Base-by-base conservation (phyloP, 2,797 vertebrate genomes). In the Craterocephalus amniculus region DNA sequence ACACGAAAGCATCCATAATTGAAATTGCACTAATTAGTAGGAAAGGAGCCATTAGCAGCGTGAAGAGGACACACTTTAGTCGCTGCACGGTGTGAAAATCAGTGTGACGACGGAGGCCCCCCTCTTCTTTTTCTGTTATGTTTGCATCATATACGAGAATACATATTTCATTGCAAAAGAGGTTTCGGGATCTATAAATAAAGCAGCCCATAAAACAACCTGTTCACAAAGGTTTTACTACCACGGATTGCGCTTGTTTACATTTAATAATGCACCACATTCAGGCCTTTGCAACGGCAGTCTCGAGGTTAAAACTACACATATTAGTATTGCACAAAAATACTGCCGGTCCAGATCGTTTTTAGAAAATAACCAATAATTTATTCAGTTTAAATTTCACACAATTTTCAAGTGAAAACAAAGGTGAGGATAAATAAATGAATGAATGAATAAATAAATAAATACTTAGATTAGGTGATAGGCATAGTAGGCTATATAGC, bases 1-100 rank as follows among this genome's bases (percentile, higher is more conserved):
- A 94, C 95, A 94, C 55, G 83, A 88, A 86, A 92, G 45, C 92
- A 95, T 96, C 91, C 91, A 97, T 96, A 95, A 96, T 96, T 96
- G 91, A 96, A 93, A 85, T 89, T 24, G 76, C 80, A 80, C 91
- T 95, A 92, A 94, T 92, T 93, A 95, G 87, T 87, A 79, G 84
- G 87, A 80, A 88, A 87, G 88, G 67, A 26, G 61, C 57, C 79
- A 59, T 67, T 52, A 65, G 49, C 63, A 1, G 64, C 63, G 51
- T 4, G 55, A 16, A 1, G 56, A 58, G 58, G 65, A 34, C 29
- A 34, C 71, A 1, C 63, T 6, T 11, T 40, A 24, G 26, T 64
- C 55, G 40, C 63, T 51, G 27, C n/a, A 24, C 36, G 31, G 81
- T 62, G 83, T 80, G 71, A 86, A 71, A 71, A 63, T 16, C 0